A percentile compares a stretch with the other conserved stretches of the same genome.
These are phyloP conservation scores for Acrocephalus scirpaceus DNA, from an alignment of 2,797 vertebrate genomes.

Conservation along the genomic window DNA sequence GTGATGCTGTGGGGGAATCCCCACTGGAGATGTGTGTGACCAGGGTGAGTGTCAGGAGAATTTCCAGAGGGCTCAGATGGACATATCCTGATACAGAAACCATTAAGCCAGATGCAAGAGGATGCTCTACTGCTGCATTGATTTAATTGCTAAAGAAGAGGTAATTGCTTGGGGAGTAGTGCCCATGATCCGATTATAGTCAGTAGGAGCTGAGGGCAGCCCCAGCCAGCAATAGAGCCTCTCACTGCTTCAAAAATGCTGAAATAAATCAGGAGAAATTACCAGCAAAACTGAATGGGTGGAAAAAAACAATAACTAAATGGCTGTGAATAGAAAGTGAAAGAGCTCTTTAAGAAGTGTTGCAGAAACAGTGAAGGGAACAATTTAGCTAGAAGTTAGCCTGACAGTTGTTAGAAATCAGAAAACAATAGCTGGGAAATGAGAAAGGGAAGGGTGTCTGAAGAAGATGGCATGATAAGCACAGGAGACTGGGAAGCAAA, in stretches of 20 bases:
- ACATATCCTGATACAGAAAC: background rate
- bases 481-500: background rate
- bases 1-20: background rate
- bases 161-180: background rate
- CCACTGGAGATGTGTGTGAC: accelerated
- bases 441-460: background rate
- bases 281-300: background rate
- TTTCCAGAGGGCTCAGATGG: background rate
- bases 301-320: background rate
- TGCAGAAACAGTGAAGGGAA: background rate
- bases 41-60: background rate
- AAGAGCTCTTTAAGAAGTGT: background rate
- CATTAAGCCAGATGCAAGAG: background rate
- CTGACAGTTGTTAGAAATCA: background rate
- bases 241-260: background rate
- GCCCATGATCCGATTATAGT: background rate
- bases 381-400: background rate
- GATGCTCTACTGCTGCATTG: background rate
- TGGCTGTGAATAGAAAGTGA: background rate
- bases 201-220: background rate
- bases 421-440: background rate
- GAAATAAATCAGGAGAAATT: background rate
- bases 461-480: background rate
- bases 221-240: background rate
- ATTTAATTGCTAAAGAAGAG: background rate